These are phyloP conservation scores for Dasypolia templi DNA, from an alignment of 2,888 invertebrate species.

Conservation along the genomic window DNA sequence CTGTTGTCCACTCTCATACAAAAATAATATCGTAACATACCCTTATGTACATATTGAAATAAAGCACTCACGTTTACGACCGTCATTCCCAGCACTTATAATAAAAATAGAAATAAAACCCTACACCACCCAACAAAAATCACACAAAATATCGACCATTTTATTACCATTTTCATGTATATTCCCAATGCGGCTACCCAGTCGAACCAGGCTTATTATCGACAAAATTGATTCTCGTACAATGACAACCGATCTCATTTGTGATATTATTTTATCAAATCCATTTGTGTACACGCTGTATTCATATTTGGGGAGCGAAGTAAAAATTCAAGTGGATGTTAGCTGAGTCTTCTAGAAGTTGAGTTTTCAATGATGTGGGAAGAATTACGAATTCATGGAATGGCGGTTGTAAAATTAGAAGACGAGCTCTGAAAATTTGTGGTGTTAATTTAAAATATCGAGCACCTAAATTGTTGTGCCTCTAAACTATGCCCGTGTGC, in stretches of 20 bases:
- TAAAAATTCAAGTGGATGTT: too few species aligned
- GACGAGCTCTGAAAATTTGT: not conserved
- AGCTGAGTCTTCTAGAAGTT: conserved; percentile 22
- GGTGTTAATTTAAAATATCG: not conserved
- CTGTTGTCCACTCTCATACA: too few species aligned
- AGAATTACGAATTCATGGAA: not conserved
- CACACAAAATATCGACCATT: conserved; percentile 39
- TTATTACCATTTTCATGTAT: conserved; percentile 24
- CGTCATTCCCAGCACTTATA: not conserved
- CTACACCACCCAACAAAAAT: conserved; percentile 11
- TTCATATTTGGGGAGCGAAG: conserved; percentile 36
- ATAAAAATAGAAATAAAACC: conserved; percentile 12
- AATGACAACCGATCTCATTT: conserved; percentile 55
- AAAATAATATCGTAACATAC: too few species aligned
- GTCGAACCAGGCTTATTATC: conserved; percentile 56
- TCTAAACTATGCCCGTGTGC: not conserved
- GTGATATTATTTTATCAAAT: conserved; percentile 63
- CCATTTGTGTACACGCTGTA: conserved; percentile 37
- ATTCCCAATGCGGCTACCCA: conserved; percentile 28
- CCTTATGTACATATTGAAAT: not conserved
- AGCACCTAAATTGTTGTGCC: not conserved
- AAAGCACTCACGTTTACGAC: not conserved
- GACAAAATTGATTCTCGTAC: conserved; percentile 64
- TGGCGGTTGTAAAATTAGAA: conserved; percentile 19
- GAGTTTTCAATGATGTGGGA: not conserved